phyloP scores from a whole-genome alignment of 2,113 vertebrate genomes.

The Rhombomys opimus region DNA sequence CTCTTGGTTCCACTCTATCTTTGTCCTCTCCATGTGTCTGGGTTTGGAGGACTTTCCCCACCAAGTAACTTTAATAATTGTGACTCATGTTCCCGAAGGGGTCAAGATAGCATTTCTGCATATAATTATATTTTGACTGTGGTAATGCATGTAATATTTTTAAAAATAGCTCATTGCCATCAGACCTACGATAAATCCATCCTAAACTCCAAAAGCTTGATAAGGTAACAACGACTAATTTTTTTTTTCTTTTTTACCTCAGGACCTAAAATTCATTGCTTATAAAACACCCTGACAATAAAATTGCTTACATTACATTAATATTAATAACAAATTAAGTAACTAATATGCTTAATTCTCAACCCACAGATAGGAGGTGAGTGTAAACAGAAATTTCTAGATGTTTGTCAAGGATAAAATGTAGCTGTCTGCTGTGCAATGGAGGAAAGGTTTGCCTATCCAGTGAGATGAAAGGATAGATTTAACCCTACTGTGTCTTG shows the following conservation, averaged over 20 bases:
- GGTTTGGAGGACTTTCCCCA: background rate
- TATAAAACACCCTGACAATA: constrained; percentile 19
- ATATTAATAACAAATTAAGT: constrained; percentile 40
- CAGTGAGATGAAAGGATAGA: background rate
- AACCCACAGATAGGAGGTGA: background rate
- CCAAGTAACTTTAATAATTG: constrained; percentile 1
- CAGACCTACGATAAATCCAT: background rate
- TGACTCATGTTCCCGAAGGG: constrained; percentile 42
- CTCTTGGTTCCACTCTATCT: background rate
- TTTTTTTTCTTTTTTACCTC: background rate
- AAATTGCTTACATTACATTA: constrained; percentile 35
- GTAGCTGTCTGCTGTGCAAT: background rate
- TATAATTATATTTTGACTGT: constrained; percentile 44
- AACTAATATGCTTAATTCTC: background rate
- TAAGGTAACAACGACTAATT: background rate
- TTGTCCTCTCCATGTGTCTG: background rate
- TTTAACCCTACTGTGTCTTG: background rate
- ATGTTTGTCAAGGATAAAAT: background rate
- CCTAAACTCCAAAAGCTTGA: background rate
- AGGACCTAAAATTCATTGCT: constrained; percentile 18
- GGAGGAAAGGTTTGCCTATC: background rate
- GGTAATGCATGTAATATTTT: constrained; percentile 16
- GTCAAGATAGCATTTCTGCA: constrained; percentile 9
- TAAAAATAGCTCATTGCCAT: constrained; percentile 35
- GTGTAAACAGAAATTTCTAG: background rate